Conservation (phyloP, 1,140 invertebrate genomes). For the Bombus vancouverensis region DNA sequence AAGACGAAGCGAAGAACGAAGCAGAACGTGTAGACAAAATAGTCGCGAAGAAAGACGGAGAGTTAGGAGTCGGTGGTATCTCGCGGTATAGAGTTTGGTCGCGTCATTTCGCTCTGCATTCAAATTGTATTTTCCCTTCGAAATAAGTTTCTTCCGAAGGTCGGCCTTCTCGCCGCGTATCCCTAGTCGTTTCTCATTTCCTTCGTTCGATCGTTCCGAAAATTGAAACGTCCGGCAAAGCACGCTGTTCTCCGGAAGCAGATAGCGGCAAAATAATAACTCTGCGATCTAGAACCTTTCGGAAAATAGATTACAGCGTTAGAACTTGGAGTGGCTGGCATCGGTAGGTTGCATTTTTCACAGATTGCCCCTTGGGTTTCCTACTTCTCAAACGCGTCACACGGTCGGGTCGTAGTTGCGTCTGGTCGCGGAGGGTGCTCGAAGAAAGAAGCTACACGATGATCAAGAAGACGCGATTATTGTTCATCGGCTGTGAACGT, state of each 20-base stretch:
- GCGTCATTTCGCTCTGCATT: conserved; percentile 62
- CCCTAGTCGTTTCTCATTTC: background rate
- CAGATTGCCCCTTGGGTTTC: too few species aligned
- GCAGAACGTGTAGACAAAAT: conserved; percentile 7
- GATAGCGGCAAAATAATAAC: background rate
- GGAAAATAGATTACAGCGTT: too few species aligned
- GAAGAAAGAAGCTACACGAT: conserved; percentile 28
- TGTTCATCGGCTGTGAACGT: conserved; percentile 59
- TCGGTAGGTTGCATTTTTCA: too few species aligned
- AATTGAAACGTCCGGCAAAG: background rate
- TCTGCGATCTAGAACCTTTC: background rate
- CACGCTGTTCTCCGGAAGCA: background rate
- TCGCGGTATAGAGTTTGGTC: conserved; percentile 31
- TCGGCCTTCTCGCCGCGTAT: conserved; percentile 25
- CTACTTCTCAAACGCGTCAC: too few species aligned
- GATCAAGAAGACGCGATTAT: conserved; percentile 51
- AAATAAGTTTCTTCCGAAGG: conserved; percentile 55
- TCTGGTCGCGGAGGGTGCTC: background rate
- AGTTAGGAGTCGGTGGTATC: conserved; percentile 10
- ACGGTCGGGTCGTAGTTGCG: too few species aligned
- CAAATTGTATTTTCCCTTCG: conserved; percentile 64
- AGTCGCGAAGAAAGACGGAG: background rate
- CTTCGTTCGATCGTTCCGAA: background rate
- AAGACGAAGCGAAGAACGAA: conserved; percentile 3
- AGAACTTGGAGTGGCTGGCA: too few species aligned